Conservation (phyloP, 2,888 invertebrate genomes). For the Scaptomyza reducta region DNA sequence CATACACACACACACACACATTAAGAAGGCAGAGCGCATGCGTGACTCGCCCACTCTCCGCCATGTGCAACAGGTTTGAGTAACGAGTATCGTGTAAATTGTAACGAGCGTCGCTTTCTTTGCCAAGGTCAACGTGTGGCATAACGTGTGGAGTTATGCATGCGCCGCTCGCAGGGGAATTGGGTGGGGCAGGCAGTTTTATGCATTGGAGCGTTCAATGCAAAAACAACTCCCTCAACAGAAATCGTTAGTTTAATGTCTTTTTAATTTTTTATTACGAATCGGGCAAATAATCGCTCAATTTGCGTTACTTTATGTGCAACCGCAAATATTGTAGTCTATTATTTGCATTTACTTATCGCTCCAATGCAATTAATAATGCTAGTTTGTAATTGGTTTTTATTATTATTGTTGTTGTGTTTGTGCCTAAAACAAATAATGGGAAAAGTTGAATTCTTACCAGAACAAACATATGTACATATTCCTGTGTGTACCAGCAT, state of each 20-base stretch:
- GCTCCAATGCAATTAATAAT: conserved; percentile 32
- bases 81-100: conserved; percentile 1
- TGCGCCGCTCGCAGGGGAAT: background rate
- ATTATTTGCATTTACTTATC: conserved; percentile 63
- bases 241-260: conserved; percentile 32
- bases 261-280: conserved; percentile 17
- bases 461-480: too few relatives aligned
- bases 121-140: conserved; percentile 24
- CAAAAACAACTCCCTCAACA: conserved; percentile 10
- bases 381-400: background rate
- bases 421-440: too few relatives aligned
- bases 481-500: too few relatives aligned
- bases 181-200: background rate
- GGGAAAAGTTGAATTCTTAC: too few relatives aligned
- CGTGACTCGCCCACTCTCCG: background rate
- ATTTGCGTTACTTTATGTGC: conserved; percentile 23
- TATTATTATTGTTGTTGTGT: too few relatives aligned
- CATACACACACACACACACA: background rate
- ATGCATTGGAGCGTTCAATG: conserved; percentile 53
- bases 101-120: conserved; percentile 43
- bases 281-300: conserved; percentile 20
- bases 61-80: background rate
- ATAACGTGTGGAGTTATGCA: conserved; percentile 2
- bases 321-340: conserved; percentile 23
- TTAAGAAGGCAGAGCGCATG: background rate